Evolutionary conservation across 2,888 invertebrate species (phyloP), one percentile per base, ranked within the genome.

Genomic region (Acronicta alni): DNA sequence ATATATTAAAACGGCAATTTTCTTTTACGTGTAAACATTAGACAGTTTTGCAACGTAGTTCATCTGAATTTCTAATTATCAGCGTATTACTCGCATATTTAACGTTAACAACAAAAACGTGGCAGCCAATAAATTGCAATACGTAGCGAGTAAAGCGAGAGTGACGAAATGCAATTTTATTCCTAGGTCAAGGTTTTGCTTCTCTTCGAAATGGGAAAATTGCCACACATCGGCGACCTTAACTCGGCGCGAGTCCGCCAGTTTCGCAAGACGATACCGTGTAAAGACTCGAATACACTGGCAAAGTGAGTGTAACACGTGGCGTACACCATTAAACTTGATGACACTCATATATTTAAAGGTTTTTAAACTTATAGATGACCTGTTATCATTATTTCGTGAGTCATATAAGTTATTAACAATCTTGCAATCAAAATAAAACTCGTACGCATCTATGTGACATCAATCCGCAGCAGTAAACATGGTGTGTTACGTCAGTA

Each of bases 161-260:
- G 77, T 93, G 91, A 89, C 89, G 93, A 93, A 93, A 93, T 80
- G 65, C 83, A 84, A 89, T 86, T 87, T 89, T 88, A 91, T 86
- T 92, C 94, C 92, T 94, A 93, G 93, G 94, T 94, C 94, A 94
- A 93, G 94, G 94, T 89, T 85, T 80, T 78, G 83, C 88, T 90
- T 91, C 85, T 92, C 93, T 90, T 93, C 93, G 91, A 92, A 94
- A 91, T 92, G 91, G 89, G 90, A 92, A 92, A 92, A 93, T 94
- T 94, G 92, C 94, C 92, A 92, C 93, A 93, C 79, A 90, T 88
- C 74, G 77, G 80, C 86, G 93, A 92, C 93, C 93, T 93, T 92
- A 92, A 87, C 91, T 89, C 84, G 78, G 76, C 81, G 81, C 83
- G 86, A 83, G 88, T 83, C 88, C 85, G 87, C 85, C 76, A 80